Conservation (phyloP, 1,140 invertebrate genomes). For the Lucilia sericata region DNA sequence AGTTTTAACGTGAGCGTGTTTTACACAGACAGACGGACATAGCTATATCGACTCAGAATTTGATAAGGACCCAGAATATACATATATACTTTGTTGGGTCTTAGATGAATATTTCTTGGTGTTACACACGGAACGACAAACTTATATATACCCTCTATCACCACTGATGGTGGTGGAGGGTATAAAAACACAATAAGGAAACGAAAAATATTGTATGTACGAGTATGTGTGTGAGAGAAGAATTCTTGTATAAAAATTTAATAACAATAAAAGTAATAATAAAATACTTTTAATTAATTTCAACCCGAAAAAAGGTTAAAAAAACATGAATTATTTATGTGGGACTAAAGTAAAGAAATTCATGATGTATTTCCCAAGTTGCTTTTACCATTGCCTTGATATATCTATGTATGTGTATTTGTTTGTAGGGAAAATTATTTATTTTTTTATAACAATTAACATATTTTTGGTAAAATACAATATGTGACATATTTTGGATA, state of each 20-base stretch:
- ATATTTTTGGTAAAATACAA: not conserved
- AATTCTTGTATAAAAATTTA: not conserved
- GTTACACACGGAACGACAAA: too few species aligned
- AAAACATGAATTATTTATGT: not conserved
- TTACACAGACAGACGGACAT: too few species aligned
- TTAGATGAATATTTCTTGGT: too few species aligned
- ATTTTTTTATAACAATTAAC: not conserved
- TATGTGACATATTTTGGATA: not conserved
- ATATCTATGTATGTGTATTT: too few species aligned
- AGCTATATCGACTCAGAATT: too few species aligned
- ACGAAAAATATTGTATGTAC: not conserved
- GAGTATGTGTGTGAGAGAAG: not conserved
- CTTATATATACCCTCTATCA: too few species aligned
- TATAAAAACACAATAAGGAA: not conserved
- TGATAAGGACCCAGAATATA: too few species aligned
- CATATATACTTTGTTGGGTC: too few species aligned
- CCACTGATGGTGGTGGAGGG: too few species aligned
- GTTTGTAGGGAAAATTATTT: not conserved
- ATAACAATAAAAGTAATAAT: conserved; percentile 12
- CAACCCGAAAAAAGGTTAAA: not conserved
- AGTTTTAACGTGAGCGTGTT: too few species aligned
- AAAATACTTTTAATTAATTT: conserved; percentile 18
- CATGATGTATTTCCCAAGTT: not conserved
- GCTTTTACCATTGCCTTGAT: not conserved
- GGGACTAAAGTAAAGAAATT: not conserved